Percentiles rank a stretch among this genome's conserved stretches.
These are phyloP conservation scores for Anadara kagoshimensis DNA, from an alignment of 1,140 invertebrate species.

Conservation along the genomic window DNA sequence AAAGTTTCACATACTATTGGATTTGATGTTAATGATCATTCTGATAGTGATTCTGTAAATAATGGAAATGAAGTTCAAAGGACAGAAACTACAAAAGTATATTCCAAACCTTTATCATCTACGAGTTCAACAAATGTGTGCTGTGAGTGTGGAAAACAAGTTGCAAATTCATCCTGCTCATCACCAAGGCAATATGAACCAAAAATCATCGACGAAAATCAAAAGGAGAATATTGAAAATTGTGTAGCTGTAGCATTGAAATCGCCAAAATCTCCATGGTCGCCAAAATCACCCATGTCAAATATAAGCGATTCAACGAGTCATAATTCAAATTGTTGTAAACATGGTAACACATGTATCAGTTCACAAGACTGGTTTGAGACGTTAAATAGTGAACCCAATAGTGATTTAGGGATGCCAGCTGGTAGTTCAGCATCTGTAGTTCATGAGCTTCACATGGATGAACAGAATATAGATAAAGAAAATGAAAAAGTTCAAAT, in stretches of 20 bases:
- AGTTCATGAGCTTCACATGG: constrained; percentile 32
- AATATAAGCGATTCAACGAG: constrained; percentile 9
- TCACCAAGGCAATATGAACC: constrained; percentile 15
- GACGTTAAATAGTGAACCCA: constrained; percentile 15
- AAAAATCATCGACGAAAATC: constrained; percentile 33
- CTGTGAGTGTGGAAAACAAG: constrained; percentile 28
- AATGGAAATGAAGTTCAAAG: constrained; percentile 13
- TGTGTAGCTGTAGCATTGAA: background rate
- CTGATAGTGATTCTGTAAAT: background rate
- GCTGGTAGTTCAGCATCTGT: constrained; percentile 21
- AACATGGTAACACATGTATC: constrained; percentile 9
- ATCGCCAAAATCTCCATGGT: constrained; percentile 29
- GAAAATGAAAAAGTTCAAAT: constrained; percentile 9
- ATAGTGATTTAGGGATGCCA: constrained; percentile 12
- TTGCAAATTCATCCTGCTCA: background rate
- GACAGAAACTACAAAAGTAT: constrained; percentile 21
- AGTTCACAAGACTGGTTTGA: constrained; percentile 36
- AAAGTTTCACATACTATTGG: constrained; percentile 1
- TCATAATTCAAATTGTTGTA: constrained; percentile 27
- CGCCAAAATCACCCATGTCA: background rate
- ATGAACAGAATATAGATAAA: constrained; percentile 24
- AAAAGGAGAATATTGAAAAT: constrained; percentile 39
- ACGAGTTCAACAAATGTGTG: constrained; percentile 27
- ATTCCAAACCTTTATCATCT: constrained; percentile 15
- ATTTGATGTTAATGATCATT: background rate